Evolutionary conservation across 2,888 invertebrate genomes (phyloP).

Genomic region (Clanis bilineata): DNA sequence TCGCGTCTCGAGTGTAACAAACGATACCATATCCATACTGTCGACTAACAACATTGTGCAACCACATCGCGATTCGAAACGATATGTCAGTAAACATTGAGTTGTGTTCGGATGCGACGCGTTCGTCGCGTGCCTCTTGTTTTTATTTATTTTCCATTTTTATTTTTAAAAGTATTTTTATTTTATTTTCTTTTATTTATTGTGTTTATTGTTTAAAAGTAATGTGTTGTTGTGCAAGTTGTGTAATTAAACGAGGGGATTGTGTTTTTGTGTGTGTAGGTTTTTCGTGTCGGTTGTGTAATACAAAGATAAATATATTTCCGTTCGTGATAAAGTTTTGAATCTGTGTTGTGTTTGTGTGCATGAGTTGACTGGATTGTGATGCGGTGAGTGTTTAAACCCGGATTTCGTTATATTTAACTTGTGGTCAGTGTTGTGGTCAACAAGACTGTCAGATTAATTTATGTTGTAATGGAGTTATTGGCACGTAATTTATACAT

Average conservation of each 20-base stretch:
- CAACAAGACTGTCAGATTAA: no score
- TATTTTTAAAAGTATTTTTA: neutral
- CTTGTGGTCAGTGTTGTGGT: neutral
- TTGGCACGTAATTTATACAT: no score
- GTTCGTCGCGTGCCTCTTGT: neutral
- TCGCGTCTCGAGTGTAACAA: neutral
- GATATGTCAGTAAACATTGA: slow-evolving; percentile 1
- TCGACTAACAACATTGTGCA: neutral
- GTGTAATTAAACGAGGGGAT: neutral
- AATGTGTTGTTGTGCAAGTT: neutral
- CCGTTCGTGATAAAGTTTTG: neutral
- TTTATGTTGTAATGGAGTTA: no score
- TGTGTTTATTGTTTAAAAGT: neutral
- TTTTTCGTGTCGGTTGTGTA: neutral
- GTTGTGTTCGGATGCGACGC: neutral
- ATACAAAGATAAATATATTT: neutral
- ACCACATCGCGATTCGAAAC: neutral
- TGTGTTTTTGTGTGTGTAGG: neutral
- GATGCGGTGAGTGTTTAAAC: neutral
- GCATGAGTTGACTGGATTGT: neutral
- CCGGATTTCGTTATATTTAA: neutral
- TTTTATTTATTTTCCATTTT: neutral
- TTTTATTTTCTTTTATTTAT: neutral
- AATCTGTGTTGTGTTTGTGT: neutral
- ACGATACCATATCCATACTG: neutral